Evolutionary conservation across 2,888 invertebrate genomes (phyloP).

Genomic region (Crematogaster levior): DNA sequence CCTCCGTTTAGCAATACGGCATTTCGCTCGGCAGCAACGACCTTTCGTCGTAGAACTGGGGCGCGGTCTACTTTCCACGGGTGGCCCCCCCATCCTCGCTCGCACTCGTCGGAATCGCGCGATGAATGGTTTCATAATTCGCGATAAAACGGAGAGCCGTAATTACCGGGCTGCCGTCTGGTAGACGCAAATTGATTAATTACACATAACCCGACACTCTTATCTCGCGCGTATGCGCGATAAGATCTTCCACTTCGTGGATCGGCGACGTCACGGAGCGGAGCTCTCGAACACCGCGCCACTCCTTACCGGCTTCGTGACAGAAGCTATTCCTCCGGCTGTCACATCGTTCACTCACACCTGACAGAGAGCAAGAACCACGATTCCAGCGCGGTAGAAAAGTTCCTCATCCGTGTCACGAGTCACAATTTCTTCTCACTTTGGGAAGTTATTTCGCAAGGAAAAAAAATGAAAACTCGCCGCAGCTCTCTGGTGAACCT

Average conservation of each 20-base stretch:
- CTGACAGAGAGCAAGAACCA: conserved; percentile 62
- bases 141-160: conserved; percentile 54
- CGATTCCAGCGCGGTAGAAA: conserved; percentile 47
- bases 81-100: background rate
- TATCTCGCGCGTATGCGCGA: conserved; percentile 46
- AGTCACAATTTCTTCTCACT: conserved; percentile 42
- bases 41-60: conserved; percentile 41
- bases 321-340: conserved; percentile 60
- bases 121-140: conserved; percentile 68
- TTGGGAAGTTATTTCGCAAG: conserved; percentile 27
- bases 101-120: conserved; percentile 52
- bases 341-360: conserved; percentile 64
- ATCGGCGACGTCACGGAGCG: conserved; percentile 56
- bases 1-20: background rate
- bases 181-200: conserved; percentile 67
- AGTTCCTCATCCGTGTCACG: conserved; percentile 48
- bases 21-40: conserved; percentile 10
- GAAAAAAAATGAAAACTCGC: conserved; percentile 24
- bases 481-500: background rate
- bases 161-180: conserved; percentile 59
- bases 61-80: conserved; percentile 48
- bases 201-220: conserved; percentile 59
- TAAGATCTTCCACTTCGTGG: conserved; percentile 50
- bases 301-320: conserved; percentile 51
- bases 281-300: conserved; percentile 30